Conservation (phyloP, 2,797 vertebrate species). For the Gambelia wislizenii region DNA sequence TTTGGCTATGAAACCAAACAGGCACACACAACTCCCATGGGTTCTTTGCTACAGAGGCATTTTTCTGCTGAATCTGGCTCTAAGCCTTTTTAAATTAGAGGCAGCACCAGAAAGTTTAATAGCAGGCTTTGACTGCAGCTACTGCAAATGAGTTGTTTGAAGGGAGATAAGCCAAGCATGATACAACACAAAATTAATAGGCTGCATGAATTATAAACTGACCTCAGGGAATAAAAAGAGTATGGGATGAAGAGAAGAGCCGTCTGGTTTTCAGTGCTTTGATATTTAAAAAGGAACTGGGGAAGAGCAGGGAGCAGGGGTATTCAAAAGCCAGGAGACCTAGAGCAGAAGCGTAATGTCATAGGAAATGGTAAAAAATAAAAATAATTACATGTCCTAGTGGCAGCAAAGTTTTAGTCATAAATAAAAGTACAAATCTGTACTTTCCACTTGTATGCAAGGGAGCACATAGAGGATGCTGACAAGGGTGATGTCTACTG, state of each 20-base stretch:
- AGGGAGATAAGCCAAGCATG: conserved; percentile 50
- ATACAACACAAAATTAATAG: conserved; percentile 54
- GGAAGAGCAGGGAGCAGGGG: not conserved
- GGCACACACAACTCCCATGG: not conserved
- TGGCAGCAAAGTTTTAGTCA: not conserved
- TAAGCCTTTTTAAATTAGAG: conserved; percentile 43
- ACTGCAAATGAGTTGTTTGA: conserved; percentile 58
- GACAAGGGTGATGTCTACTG: not conserved
- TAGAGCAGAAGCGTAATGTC: conserved; percentile 17
- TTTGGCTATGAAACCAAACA: not conserved
- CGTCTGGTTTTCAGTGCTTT: conserved; percentile 57
- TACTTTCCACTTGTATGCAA: not conserved
- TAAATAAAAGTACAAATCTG: not conserved
- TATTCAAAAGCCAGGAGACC: conserved; percentile 15
- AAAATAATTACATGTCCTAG: conserved; percentile 16
- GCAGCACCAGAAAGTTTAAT: conserved; percentile 18
- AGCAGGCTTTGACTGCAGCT: conserved; percentile 26
- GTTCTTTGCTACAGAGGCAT: conserved; percentile 1
- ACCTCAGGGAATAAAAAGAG: conserved; percentile 56
- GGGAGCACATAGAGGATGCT: too few species aligned
- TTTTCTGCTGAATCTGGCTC: conserved; percentile 40
- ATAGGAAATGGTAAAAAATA: conserved; percentile 32
- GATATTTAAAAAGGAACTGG: conserved; percentile 57
- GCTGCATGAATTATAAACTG: conserved; percentile 55
- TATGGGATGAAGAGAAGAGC: conserved; percentile 35